Evolutionary conservation across 23 tunicate genomes (phyloP).

Genomic region (Botrylloides violaceus): DNA sequence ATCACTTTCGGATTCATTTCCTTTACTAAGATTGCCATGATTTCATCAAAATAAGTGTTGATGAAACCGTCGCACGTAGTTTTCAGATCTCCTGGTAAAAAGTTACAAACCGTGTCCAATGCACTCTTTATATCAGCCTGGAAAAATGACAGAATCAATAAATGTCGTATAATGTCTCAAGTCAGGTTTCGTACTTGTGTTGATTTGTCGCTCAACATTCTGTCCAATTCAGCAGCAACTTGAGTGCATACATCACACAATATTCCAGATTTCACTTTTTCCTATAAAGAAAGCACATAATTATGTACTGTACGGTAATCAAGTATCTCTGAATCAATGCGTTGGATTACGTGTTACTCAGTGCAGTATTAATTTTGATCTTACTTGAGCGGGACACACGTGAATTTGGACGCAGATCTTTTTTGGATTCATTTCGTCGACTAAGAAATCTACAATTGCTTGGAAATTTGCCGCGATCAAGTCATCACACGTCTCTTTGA

Average conservation of each 20-base stretch:
- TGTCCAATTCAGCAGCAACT: slow-evolving; percentile 37
- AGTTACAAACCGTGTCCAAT: slow-evolving; percentile 33
- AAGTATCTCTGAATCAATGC: too few species aligned
- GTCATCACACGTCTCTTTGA: slow-evolving; percentile 6
- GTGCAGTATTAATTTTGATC: not conserved
- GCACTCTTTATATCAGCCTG: slow-evolving; percentile 49
- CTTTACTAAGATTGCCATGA: slow-evolving; percentile 23
- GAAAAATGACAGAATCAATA: too few species aligned
- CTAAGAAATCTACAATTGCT: slow-evolving; percentile 1
- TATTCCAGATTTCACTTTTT: too few species aligned
- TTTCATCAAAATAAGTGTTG: not conserved
- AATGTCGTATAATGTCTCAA: too few species aligned
- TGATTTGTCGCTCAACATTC: slow-evolving; percentile 25
- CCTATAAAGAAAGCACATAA: too few species aligned
- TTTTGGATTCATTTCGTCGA: slow-evolving; percentile 1
- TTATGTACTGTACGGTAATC: too few species aligned
- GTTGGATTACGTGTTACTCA: too few species aligned
- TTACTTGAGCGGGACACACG: not conserved
- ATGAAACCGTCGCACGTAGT: slow-evolving; percentile 39
- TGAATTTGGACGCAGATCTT: slow-evolving; percentile 7
- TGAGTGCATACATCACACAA: slow-evolving; percentile 40
- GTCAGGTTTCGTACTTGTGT: slow-evolving; percentile 31
- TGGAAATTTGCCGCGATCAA: not conserved
- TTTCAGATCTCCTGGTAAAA: slow-evolving; percentile 22
- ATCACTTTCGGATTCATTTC: slow-evolving; percentile 12